Base-by-base conservation (phyloP, 2,888 invertebrate genomes). In the Pristionchus fissidentatus region DNA sequence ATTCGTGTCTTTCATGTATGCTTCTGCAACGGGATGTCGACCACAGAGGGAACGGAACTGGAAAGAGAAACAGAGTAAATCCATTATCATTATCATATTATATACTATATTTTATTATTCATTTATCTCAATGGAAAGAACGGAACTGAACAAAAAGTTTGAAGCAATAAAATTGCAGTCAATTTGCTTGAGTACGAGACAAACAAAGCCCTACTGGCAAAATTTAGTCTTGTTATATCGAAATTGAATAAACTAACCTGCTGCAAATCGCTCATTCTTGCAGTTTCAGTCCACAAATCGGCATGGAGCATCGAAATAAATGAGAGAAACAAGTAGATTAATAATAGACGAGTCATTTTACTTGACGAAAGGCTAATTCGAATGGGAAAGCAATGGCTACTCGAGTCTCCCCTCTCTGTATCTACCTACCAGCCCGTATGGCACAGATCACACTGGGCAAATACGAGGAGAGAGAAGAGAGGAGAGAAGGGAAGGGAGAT, bases 1-100 rank as follows among this genome's bases (percentile, higher is more conserved):
- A 85, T 91, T 90, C 52, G 87, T 87, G 83, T 92, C 92, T 78
- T 92, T 88, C 91, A 92, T 91, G 84, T 92, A 92, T 15, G 92
- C 91, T 49, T 88, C 87, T 15, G 90, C 88, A 10, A 92, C 92
- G 4, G 89, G 87, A 81, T 92, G 92, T 13, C 89, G 89, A n/a
- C 91, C 90, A 66, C 90, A 90, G 2, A 92, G 87, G 2, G 88
- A 86, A 35, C 90, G 87, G 88, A 89, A 92, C 91, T 91, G 83
- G n/a, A 78, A 78, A 29, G 22, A 41, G 1, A 26, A 0, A 35
- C n/a, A 46, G 4, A 62, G 29, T 32, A 32, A 35, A n/a, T n/a
- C n/a, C n/a, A n/a, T n/a, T n/a, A n/a, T n/a, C n/a, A n/a, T n/a
- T 13, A 19, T 49, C 10, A 49, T 19, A 10, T 19, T 49, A 49